Evolutionary conservation across 2,113 vertebrate species (phyloP), one percentile per base, ranked within the genome.

Genomic region (Thomomys bottae): DNA sequence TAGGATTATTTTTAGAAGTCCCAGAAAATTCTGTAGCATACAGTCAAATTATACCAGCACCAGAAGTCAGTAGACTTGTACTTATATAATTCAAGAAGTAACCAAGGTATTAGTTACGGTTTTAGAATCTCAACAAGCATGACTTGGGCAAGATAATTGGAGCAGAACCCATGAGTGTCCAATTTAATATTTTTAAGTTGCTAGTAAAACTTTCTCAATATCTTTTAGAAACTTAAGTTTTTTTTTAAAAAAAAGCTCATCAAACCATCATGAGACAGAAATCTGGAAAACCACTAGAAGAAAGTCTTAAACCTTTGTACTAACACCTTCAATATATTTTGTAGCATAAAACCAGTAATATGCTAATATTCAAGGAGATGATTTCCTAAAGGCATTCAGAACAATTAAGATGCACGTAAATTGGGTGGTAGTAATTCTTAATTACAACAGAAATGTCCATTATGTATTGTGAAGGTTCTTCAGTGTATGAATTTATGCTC

Each of bases 41-140:
- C 71, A 78, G 88, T 95, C 88, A 95, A 93, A 94, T 88, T 95
- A 91, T 49, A 92, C 79, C 70, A 57, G 38, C 84, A 94, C 49
- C 89, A 66, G 57, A 95, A 94, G 92, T 94, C 83, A 83, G 88
- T 85, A 88, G 90, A 85, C 86, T 90, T 94, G 90, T 2, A 94
- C 34, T 87, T 88, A 73, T 73, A 89, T 95, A 94, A 96, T 92
- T 95, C 66, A 91, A 90, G 71, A 96, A 96, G 89, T 88, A 89
- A 89, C 85, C 68, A 84, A 89, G 91, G 92, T 91, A 95, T 96
- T 94, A 85, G 83, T 59, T 94, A 90, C 92, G 94, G 90, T 94
- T 59, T 89, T 70, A 90, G 64, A 94, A 95, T 92, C 34, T 66
- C 83, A 89, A 89, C 54, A 93, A 95, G 85, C 82, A 75, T 89